Conservation (phyloP, 1,140 invertebrate genomes). For the Leptinotarsa defecta region DNA sequence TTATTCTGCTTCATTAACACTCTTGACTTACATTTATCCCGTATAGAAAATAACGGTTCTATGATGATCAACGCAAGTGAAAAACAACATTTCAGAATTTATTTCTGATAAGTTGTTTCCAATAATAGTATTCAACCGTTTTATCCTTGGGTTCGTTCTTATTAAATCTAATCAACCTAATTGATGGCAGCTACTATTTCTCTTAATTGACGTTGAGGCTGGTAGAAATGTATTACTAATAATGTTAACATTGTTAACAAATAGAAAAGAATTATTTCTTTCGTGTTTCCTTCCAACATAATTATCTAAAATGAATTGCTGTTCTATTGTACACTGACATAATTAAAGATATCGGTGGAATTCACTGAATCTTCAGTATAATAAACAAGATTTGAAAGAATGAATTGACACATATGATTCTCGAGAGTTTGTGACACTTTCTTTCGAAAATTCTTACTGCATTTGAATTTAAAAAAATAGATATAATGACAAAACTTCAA, state of each 20-base stretch:
- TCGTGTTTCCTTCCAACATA: constrained; percentile 2
- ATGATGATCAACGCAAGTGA: too few relatives aligned
- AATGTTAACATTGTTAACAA: neutral
- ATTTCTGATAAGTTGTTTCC: too few relatives aligned
- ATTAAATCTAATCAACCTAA: neutral
- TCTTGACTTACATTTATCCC: too few relatives aligned
- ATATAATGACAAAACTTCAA: too few relatives aligned
- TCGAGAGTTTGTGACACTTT: too few relatives aligned
- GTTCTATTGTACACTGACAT: neutral
- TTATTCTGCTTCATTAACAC: too few relatives aligned
- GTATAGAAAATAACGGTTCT: too few relatives aligned
- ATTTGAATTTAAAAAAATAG: too few relatives aligned
- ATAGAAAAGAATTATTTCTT: neutral
- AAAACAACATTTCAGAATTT: too few relatives aligned
- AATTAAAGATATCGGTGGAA: neutral
- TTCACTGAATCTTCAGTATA: neutral
- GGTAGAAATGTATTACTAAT: neutral
- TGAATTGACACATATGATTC: too few relatives aligned
- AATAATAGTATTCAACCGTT: neutral
- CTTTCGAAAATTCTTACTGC: too few relatives aligned
- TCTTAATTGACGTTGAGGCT: constrained; percentile 2
- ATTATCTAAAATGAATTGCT: neutral
- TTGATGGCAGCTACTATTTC: neutral
- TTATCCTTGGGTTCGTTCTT: neutral
- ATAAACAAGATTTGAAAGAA: too few relatives aligned